Conservation (phyloP, 2,113 vertebrate species). For the Heptranchias perlo region DNA sequence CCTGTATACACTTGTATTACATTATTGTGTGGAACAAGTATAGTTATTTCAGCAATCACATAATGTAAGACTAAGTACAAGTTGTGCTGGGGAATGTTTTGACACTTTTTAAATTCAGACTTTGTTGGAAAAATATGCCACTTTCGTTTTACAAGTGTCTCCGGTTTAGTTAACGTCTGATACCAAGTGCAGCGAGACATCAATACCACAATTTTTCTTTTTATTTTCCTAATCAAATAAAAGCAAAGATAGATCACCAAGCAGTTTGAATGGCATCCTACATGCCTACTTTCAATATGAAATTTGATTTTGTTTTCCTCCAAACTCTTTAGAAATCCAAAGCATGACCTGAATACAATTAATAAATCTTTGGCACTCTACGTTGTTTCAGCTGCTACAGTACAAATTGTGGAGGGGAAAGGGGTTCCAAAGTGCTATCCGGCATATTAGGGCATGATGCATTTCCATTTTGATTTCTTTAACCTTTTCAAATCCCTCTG, state of each 20-base stretch:
- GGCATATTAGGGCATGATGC: slow-evolving; percentile 48
- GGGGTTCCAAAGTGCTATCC: slow-evolving; percentile 41
- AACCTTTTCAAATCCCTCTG: slow-evolving; percentile 39
- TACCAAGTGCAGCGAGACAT: slow-evolving; percentile 67
- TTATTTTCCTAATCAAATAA: slow-evolving; percentile 51
- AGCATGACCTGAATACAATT: slow-evolving; percentile 60
- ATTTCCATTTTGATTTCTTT: slow-evolving; percentile 37
- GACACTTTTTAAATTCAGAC: slow-evolving; percentile 74
- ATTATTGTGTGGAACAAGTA: slow-evolving; percentile 36
- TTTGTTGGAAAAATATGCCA: slow-evolving; percentile 97
- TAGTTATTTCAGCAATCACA: slow-evolving; percentile 33
- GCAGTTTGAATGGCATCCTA: slow-evolving; percentile 29
- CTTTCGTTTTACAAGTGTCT: slow-evolving; percentile 81
- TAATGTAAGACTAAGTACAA: slow-evolving; percentile 56
- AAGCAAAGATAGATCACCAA: slow-evolving; percentile 59
- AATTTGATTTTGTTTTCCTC: slow-evolving; percentile 45
- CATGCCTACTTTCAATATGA: slow-evolving; percentile 38
- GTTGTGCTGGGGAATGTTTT: slow-evolving; percentile 79
- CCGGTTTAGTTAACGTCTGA: slow-evolving; percentile 46
- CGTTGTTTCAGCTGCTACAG: slow-evolving; percentile 56
- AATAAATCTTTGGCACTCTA: slow-evolving; percentile 81
- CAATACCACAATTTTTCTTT: slow-evolving; percentile 55
- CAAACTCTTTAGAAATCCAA: slow-evolving; percentile 55
- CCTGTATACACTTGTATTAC: slow-evolving; percentile 54
- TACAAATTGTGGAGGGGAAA: slow-evolving; percentile 46